Conservation (phyloP, 2,113 vertebrate species). For the Centropristis striata region DNA sequence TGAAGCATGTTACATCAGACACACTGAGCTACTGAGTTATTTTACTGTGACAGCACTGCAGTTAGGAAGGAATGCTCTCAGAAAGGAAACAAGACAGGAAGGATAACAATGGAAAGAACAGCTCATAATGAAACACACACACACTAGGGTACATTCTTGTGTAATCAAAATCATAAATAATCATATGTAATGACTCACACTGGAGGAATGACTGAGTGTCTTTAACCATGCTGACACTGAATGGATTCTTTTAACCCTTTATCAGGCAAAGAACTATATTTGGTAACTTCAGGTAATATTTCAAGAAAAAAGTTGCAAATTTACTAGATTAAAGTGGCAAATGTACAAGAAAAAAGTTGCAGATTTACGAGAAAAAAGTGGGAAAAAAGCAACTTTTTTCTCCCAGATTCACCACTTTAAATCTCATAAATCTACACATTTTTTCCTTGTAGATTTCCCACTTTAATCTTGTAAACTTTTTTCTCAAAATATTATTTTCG, state of each 20-base stretch:
- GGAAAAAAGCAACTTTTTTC: too few relatives aligned
- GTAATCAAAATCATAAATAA: slow-evolving; percentile 43
- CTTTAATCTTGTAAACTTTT: too few relatives aligned
- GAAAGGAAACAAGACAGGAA: slow-evolving; percentile 75
- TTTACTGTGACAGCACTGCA: slow-evolving; percentile 16
- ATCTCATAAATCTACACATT: too few relatives aligned
- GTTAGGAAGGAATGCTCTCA: slow-evolving; percentile 58
- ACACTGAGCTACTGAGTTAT: not conserved
- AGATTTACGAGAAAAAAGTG: too few relatives aligned
- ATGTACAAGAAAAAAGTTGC: too few relatives aligned
- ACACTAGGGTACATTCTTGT: slow-evolving; percentile 24
- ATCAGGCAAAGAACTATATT: too few relatives aligned
- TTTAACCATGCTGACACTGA: not conserved
- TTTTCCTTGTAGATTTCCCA: too few relatives aligned
- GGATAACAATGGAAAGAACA: slow-evolving; percentile 73
- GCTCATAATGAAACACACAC: slow-evolving; percentile 41
- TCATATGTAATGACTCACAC: slow-evolving; percentile 50
- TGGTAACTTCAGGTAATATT: too few relatives aligned
- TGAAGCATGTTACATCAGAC: not conserved
- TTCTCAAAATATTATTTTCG: too few relatives aligned
- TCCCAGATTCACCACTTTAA: too few relatives aligned
- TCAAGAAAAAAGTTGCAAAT: too few relatives aligned
- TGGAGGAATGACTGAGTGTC: not conserved
- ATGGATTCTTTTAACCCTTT: not conserved
- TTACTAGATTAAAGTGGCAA: too few relatives aligned